Percentiles rank a stretch among this genome's conserved stretches.
These are phyloP conservation scores for Sebastiscus tertius DNA, from an alignment of 2,797 vertebrate genomes.

Conservation along the genomic window DNA sequence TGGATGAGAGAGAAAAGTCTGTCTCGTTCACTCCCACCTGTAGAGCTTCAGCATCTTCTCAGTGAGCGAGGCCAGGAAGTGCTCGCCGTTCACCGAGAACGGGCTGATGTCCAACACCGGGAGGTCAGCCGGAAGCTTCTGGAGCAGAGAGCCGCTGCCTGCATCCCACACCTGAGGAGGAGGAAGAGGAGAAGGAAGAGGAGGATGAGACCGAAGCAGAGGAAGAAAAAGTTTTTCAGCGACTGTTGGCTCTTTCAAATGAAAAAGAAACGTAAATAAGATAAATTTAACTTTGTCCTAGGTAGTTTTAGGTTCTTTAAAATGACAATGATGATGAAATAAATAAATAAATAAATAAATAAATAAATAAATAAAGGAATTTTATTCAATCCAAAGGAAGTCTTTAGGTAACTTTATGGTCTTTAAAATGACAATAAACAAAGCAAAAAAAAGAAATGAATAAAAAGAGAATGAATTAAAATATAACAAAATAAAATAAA, in stretches of 20 bases:
- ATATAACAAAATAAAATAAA: not conserved
- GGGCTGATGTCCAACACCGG: slow-evolving; percentile 93
- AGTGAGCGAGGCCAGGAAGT: slow-evolving; percentile 90
- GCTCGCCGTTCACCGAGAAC: slow-evolving; percentile 86
- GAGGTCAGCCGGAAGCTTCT: slow-evolving; percentile 90
- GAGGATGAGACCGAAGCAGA: too few species aligned
- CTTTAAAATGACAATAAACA: too few species aligned
- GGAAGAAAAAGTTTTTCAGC: not conserved
- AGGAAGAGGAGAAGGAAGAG: not conserved
- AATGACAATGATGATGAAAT: not conserved
- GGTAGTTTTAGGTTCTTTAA: not conserved
- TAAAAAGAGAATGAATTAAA: too few species aligned
- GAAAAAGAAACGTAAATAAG: not conserved
- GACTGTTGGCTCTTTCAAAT: not conserved
- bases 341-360: too few species aligned
- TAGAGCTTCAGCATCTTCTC: slow-evolving; percentile 93
- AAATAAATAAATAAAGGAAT: not conserved
- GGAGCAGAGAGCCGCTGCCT: slow-evolving; percentile 87
- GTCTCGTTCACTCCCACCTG: slow-evolving; percentile 88
- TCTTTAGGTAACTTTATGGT: not conserved
- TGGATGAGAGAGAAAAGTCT: not conserved
- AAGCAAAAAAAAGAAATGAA: too few species aligned
- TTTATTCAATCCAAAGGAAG: not conserved
- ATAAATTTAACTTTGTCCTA: not conserved
- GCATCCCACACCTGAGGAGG: slow-evolving; percentile 91